Evolutionary conservation across 2,797 vertebrate genomes (phyloP).

Genomic region (Poecile montanus): DNA sequence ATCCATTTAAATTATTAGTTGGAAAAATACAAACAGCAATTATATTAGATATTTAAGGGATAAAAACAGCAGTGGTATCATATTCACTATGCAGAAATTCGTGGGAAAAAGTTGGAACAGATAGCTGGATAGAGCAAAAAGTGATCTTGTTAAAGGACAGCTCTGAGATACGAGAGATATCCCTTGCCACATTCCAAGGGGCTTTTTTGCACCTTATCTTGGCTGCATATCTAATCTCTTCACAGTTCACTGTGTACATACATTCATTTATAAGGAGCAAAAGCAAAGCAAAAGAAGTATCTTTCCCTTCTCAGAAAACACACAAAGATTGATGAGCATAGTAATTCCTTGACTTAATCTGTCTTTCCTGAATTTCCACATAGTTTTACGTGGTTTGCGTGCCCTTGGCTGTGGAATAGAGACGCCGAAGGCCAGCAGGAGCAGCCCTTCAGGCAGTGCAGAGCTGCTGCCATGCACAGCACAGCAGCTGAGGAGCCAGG

Average conservation of each 20-base stretch:
- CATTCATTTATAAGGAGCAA: background rate
- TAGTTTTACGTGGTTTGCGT: background rate
- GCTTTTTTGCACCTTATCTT: background rate
- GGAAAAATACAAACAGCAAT: background rate
- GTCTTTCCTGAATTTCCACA: background rate
- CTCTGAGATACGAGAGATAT: background rate
- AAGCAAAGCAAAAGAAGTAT: background rate
- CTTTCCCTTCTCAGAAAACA: background rate
- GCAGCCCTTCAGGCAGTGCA: background rate
- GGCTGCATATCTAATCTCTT: background rate
- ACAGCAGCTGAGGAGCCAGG: background rate
- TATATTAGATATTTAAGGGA: background rate
- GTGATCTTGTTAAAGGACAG: background rate
- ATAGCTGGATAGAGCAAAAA: background rate
- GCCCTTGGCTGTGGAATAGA: background rate
- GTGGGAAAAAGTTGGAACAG: background rate
- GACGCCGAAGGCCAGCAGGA: rapidly evolving
- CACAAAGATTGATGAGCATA: background rate
- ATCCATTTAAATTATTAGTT: background rate
- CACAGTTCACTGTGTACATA: background rate
- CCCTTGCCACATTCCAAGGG: background rate
- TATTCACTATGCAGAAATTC: background rate
- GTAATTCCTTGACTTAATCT: background rate
- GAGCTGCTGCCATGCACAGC: background rate
- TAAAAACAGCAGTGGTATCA: background rate